phyloP scores from a whole-genome alignment of 2,888 invertebrate genomes.

The Andrena fulva region DNA sequence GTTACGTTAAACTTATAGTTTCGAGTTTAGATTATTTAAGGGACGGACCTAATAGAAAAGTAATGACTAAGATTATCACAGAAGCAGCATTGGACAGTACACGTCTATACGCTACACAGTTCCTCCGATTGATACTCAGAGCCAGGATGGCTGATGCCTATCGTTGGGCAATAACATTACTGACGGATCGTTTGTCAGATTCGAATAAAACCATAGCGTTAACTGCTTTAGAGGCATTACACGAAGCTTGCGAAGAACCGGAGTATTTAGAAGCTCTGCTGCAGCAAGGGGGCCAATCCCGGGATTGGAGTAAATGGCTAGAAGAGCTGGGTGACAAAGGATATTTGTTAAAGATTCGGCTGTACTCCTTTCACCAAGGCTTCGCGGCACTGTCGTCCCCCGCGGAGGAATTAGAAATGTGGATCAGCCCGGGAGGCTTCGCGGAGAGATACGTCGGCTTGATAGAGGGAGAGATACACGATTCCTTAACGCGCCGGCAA shows the following conservation, averaged over 20 bases:
- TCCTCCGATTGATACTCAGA: slow-evolving; percentile 94
- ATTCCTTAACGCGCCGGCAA: slow-evolving; percentile 93
- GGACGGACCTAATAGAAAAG: slow-evolving; percentile 90
- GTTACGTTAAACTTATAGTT: slow-evolving; percentile 96
- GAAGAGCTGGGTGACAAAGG: slow-evolving; percentile 87
- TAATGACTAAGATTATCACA: slow-evolving; percentile 87
- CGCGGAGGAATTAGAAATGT: slow-evolving; percentile 81
- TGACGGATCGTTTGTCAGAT: slow-evolving; percentile 95
- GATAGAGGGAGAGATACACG: slow-evolving; percentile 95
- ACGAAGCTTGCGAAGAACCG: slow-evolving; percentile 96
- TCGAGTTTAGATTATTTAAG: slow-evolving; percentile 95
- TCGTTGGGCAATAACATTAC: slow-evolving; percentile 94
- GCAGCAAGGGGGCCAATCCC: slow-evolving; percentile 72
- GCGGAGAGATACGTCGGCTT: slow-evolving; percentile 91
- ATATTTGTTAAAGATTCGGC: slow-evolving; percentile 86
- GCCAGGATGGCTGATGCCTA: slow-evolving; percentile 91
- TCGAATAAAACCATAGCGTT: slow-evolving; percentile 92
- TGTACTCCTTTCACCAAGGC: slow-evolving; percentile 86
- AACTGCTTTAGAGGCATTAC: slow-evolving; percentile 92
- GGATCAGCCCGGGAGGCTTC: slow-evolving; percentile 81
- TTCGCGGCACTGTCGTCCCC: slow-evolving; percentile 85
- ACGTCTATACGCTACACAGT: slow-evolving; percentile 95
- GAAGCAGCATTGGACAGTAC: slow-evolving; percentile 85
- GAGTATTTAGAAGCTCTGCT: slow-evolving; percentile 79
- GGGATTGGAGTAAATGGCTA: slow-evolving; percentile 84